Conservation (phyloP, 2,888 invertebrate species). For the Tenthredo scrophulariae region DNA sequence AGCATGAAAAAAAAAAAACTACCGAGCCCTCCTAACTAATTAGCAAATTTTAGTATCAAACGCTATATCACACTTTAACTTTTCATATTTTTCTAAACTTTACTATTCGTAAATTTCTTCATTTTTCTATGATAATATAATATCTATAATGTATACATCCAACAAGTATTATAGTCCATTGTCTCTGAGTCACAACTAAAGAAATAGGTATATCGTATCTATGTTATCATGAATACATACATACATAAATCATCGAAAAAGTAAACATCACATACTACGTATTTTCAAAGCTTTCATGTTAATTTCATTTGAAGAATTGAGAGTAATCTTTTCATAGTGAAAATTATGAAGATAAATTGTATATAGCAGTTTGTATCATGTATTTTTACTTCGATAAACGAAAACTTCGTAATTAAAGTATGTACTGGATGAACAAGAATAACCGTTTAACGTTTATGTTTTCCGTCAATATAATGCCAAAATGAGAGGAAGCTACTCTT, state of each 20-base stretch:
- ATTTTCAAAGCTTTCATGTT: slow-evolving; percentile 2
- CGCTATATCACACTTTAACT: slow-evolving; percentile 33
- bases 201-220: not conserved
- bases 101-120: not conserved
- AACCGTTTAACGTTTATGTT: slow-evolving; percentile 6
- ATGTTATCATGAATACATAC: not conserved
- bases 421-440: slow-evolving; percentile 6
- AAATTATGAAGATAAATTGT: slow-evolving; percentile 50
- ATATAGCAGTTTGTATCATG: slow-evolving; percentile 45
- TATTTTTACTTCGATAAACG: slow-evolving; percentile 14
- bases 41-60: slow-evolving; percentile 23
- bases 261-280: slow-evolving; percentile 1
- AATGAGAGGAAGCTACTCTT: slow-evolving; percentile 27
- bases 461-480: slow-evolving; percentile 46
- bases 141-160: not conserved
- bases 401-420: slow-evolving; percentile 18
- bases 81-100: slow-evolving; percentile 30
- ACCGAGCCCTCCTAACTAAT: slow-evolving; percentile 7
- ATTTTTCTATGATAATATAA: slow-evolving; percentile 18
- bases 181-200: not conserved
- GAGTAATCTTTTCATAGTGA: slow-evolving; percentile 23
- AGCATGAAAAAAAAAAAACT: not conserved
- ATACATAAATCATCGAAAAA: slow-evolving; percentile 1
- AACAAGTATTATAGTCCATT: not conserved
- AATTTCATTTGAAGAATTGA: not conserved